A percentile compares a stretch with the other conserved stretches of the same genome.
phyloP scores from a whole-genome alignment of 2,888 invertebrate species.

The Micoletzkya japonica region DNA sequence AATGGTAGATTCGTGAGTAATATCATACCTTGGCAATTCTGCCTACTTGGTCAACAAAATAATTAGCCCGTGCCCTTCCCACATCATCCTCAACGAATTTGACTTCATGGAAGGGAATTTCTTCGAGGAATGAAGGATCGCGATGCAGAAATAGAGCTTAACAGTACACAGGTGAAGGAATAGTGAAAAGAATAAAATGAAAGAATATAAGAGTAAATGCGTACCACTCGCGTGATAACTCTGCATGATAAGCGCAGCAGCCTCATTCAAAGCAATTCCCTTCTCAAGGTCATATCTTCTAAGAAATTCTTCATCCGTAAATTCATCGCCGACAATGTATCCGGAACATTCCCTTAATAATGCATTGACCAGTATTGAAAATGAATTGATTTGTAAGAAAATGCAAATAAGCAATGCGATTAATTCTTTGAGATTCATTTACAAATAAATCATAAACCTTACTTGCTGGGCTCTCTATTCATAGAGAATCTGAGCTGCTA shows the following conservation, averaged over 20 bases:
- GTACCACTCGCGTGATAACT: slow-evolving; percentile 31
- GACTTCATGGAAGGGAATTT: slow-evolving; percentile 43
- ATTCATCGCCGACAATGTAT: slow-evolving; percentile 36
- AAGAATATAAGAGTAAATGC: too few species aligned
- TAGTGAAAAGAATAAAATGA: not conserved
- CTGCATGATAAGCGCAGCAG: slow-evolving; percentile 28
- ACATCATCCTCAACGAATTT: slow-evolving; percentile 39
- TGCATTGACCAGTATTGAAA: too few species aligned
- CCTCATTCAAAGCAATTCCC: slow-evolving; percentile 31
- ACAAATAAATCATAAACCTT: too few species aligned
- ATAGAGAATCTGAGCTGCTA: too few species aligned
- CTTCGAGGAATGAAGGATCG: slow-evolving; percentile 35
- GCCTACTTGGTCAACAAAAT: slow-evolving; percentile 35
- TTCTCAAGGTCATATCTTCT: slow-evolving; percentile 28
- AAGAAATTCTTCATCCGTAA: slow-evolving; percentile 36
- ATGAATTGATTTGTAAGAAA: too few species aligned
- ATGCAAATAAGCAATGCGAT: too few species aligned
- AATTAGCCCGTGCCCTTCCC: slow-evolving; percentile 34
- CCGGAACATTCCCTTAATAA: slow-evolving; percentile 10
- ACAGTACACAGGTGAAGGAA: not conserved
- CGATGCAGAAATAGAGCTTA: slow-evolving; percentile 41
- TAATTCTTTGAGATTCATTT: too few species aligned
- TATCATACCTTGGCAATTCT: slow-evolving; percentile 22
- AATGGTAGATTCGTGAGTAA: not conserved
- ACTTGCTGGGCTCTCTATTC: too few species aligned